Evolutionary conservation across 2,113 vertebrate species (phyloP), one percentile per base, ranked within the genome.

Genomic region (Eurypyga helias): DNA sequence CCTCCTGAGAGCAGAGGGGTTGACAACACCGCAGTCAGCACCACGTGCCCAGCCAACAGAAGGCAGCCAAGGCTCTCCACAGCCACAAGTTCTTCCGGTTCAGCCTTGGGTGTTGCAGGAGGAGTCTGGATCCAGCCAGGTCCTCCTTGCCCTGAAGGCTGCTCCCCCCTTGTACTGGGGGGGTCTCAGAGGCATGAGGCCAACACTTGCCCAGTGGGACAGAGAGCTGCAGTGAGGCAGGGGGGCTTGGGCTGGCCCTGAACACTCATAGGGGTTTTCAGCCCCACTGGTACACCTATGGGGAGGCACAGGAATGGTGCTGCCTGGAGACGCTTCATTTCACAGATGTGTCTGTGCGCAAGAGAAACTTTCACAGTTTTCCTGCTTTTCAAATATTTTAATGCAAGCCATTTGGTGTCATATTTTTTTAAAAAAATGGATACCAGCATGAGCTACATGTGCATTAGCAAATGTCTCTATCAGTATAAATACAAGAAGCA

Each of bases 361-460:
- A 70, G 93, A 89, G 90, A 29, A 95, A 79, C 94, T 82, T 92
- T 71, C 95, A 87, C 83, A 92, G 89, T 85, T 92, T 94, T 89
- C 89, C 73, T 92, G 92, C 95, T 92, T 82, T 48, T 89, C 83
- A 97, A 95, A 89, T 92, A 92, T 93, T 93, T 96, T 93, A 95
- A 93, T 95, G 94, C 77, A 81, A 96, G 92, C 90, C 97, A 95
- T 95, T 96, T 95, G 95, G 95, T 88, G 83, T 94, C 89, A 94
- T 80, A 81, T 89, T 95, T 96, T 57, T 26, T 1, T 89, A 93
- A 96, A 93, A 93, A 96, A 93, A 83, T 29, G 89, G 89, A 78
- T 87, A 92, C 89, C 94, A 96, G 89, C 95, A 75, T 41, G 72
- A 96, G 89, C 96, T 90, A 52, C 80, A 91, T 11, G 69, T 20